phyloP scores from a whole-genome alignment of 2,888 invertebrate genomes.

The Leptopterna dolabrata region DNA sequence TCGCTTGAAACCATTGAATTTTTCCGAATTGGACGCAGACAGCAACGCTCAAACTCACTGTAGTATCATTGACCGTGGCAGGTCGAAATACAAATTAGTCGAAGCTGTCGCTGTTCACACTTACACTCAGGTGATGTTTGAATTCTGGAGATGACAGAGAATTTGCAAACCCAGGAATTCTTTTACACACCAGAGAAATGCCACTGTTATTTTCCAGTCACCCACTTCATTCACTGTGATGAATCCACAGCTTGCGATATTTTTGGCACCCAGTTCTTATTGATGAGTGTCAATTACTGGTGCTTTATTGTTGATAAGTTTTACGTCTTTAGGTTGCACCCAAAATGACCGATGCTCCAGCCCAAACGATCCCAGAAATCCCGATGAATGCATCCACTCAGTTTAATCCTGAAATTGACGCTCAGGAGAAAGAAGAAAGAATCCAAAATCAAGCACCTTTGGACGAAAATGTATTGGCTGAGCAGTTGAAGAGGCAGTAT shows the following conservation, averaged over 20 bases:
- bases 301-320: too few relatives aligned
- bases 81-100: conserved; percentile 18
- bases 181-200: too few relatives aligned
- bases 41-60: not conserved
- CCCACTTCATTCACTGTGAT: too few relatives aligned
- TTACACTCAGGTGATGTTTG: not conserved
- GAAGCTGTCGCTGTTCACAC: conserved; percentile 27
- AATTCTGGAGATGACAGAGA: too few relatives aligned
- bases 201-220: too few relatives aligned
- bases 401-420: conserved; percentile 63
- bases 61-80: not conserved
- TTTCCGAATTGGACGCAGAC: conserved; percentile 42
- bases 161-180: too few relatives aligned
- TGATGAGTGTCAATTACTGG: too few relatives aligned
- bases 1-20: not conserved
- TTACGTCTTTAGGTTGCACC: conserved; percentile 52
- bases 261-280: too few relatives aligned
- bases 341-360: conserved; percentile 54
- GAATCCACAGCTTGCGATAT: too few relatives aligned
- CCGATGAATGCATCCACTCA: conserved; percentile 67
- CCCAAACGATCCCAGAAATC: conserved; percentile 66
- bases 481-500: conserved; percentile 56
- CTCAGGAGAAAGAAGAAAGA: conserved; percentile 52
- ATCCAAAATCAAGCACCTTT: conserved; percentile 44
- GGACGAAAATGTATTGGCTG: conserved; percentile 52